These are phyloP conservation scores for Lasius platythorax DNA, from an alignment of 2,888 invertebrate species.

Conservation along the genomic window DNA sequence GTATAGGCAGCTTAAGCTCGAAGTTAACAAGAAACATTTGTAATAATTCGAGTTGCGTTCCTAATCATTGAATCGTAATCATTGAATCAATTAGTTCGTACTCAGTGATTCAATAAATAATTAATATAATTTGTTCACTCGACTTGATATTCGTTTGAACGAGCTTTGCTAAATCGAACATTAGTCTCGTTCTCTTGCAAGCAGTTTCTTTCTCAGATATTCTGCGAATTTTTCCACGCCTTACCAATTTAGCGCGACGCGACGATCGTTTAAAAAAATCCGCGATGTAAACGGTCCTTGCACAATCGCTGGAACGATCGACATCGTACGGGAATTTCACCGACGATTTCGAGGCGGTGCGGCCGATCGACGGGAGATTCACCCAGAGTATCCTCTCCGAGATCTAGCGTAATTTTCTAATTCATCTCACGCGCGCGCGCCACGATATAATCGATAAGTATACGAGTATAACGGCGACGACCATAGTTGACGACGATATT, in stretches of 20 bases:
- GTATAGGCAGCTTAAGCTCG: not conserved
- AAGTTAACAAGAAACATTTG: not conserved
- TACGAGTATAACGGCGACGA: constrained; percentile 16
- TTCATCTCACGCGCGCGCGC: constrained; percentile 20
- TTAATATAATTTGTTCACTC: constrained; percentile 31
- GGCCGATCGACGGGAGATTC: constrained; percentile 49
- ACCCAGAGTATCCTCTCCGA: constrained; percentile 36
- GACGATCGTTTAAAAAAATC: not conserved
- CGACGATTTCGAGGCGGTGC: constrained; percentile 49
- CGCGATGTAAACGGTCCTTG: constrained; percentile 19
- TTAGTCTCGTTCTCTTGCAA: constrained; percentile 9
- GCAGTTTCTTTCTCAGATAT: not conserved
- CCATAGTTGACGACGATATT: not conserved
- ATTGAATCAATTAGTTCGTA: constrained; percentile 31
- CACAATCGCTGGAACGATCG: constrained; percentile 24
- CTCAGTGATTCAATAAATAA: constrained; percentile 40
- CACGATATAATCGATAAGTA: constrained; percentile 35
- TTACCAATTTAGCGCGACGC: not conserved
- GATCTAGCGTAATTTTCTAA: constrained; percentile 64
- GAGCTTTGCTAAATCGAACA: constrained; percentile 23
- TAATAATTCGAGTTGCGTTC: constrained; percentile 26
- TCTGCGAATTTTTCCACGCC: not conserved
- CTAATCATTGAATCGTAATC: constrained; percentile 26
- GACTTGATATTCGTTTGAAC: constrained; percentile 20
- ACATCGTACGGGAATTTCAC: not conserved